phyloP scores from a whole-genome alignment of 2,888 invertebrate genomes.

The Synanthedon myopaeformis region DNA sequence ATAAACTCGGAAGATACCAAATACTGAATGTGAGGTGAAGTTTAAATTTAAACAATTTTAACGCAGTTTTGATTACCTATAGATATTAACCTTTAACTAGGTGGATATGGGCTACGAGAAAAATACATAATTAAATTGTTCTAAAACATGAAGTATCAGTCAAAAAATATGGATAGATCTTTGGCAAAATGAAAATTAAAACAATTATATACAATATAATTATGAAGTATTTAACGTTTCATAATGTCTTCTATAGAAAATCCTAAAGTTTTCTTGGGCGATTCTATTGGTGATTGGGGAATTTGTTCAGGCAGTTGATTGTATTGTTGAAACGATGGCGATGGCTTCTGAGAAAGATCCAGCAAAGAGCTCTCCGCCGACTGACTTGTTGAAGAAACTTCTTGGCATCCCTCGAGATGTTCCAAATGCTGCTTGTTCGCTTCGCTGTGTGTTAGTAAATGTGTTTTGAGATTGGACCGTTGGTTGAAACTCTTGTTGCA shows the following conservation, averaged over 20 bases:
- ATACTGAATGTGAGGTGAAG: too few species aligned
- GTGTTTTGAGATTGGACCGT: constrained; percentile 91
- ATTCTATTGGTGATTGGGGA: constrained; percentile 48
- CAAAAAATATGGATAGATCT: constrained; percentile 11
- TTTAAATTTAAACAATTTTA: too few species aligned
- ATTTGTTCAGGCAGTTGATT: constrained; percentile 25
- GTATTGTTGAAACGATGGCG: constrained; percentile 34
- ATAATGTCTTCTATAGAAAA: constrained; percentile 92
- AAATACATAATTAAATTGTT: not conserved
- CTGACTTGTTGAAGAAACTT: constrained; percentile 65
- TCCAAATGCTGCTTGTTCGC: constrained; percentile 62
- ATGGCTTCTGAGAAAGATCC: constrained; percentile 70
- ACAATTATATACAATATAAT: not conserved
- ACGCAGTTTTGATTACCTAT: too few species aligned
- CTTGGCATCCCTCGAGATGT: constrained; percentile 63
- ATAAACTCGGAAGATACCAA: too few species aligned
- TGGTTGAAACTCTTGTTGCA: constrained; percentile 93
- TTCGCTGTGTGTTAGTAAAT: constrained; percentile 88
- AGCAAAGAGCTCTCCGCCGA: constrained; percentile 54
- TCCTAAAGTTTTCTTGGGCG: constrained; percentile 70
- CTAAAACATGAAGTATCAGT: constrained; percentile 9
- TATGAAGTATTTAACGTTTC: constrained; percentile 70
- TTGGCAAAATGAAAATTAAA: constrained; percentile 31
- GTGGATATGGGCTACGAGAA: not conserved
- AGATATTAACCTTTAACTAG: constrained; percentile 21